Percentiles rank a stretch among this genome's conserved stretches.
phyloP scores from a whole-genome alignment of 2,113 vertebrate species.

The Pycnonotus jocosus region DNA sequence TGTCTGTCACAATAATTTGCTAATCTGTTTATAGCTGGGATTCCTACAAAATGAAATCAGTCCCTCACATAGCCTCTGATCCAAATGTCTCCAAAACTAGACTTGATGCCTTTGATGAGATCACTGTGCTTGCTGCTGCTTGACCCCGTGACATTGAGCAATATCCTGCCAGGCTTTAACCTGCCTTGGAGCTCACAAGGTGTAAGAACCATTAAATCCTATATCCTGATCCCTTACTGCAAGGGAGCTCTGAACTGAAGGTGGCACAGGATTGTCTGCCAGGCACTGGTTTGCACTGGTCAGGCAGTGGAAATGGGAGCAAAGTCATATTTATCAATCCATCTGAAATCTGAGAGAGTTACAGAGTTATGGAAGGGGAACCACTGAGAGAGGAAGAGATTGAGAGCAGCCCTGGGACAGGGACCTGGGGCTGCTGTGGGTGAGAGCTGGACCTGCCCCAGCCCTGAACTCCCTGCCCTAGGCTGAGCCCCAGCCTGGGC shows the following conservation, averaged over 20 bases:
- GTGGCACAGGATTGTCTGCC: not conserved
- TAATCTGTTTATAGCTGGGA: constrained; percentile 60
- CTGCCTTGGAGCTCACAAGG: not conserved
- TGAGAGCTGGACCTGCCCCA: not conserved
- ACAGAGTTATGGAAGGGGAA: not conserved
- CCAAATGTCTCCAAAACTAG: constrained; percentile 22
- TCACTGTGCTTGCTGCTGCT: constrained; percentile 1
- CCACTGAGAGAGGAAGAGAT: not conserved
- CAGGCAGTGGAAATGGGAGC: not conserved
- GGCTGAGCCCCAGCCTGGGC: not conserved
- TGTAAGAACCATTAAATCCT: not conserved
- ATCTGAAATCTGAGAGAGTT: not conserved
- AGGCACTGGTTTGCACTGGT: not conserved
- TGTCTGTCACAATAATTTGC: constrained; percentile 59
- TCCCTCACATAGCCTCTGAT: not conserved
- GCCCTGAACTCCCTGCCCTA: not conserved
- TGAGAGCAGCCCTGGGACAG: not conserved
- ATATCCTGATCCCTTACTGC: not conserved
- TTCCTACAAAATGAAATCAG: constrained; percentile 68
- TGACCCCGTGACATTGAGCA: not conserved
- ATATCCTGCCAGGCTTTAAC: not conserved
- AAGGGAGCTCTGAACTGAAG: not conserved
- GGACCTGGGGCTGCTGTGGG: not conserved
- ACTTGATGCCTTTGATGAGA: constrained; percentile 17
- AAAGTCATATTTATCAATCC: not conserved